Percentiles rank a stretch among this genome's conserved stretches.
phyloP scores from a whole-genome alignment of 2,797 vertebrate species.

The Siniperca scherzeri region DNA sequence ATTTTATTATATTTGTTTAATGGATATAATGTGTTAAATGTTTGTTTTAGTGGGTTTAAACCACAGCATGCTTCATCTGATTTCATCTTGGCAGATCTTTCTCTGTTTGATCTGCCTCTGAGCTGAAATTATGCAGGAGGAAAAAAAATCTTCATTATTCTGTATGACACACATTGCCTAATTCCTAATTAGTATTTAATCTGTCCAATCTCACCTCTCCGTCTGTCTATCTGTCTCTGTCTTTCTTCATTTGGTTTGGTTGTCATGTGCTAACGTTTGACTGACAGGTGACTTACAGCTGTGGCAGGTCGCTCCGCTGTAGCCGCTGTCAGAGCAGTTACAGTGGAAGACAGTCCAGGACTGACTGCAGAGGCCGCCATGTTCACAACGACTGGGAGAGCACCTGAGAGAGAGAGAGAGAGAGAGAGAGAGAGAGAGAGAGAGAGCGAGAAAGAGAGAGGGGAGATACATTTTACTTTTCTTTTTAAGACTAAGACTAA shows the following conservation, averaged over 20 bases:
- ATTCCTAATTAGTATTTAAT: neutral
- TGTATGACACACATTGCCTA: neutral
- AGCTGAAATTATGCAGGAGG: conserved; percentile 5
- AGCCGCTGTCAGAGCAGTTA: conserved; percentile 80
- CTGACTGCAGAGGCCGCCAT: conserved; percentile 79
- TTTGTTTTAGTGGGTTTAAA: neutral
- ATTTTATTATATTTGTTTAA: neutral
- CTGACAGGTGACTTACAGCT: conserved; percentile 74
- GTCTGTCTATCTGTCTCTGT: neutral
- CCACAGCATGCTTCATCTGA: neutral
- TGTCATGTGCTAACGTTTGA: neutral
- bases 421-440: neutral
- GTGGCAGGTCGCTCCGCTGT: conserved; percentile 82
- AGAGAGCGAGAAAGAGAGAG: neutral
- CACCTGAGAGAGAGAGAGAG: conserved; percentile 63
- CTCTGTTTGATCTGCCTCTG: neutral
- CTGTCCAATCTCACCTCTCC: neutral
- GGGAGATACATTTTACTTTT: neutral
- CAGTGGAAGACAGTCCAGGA: conserved; percentile 81
- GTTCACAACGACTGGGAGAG: conserved; percentile 80
- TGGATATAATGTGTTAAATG: neutral
- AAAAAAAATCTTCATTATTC: neutral
- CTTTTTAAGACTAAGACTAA: neutral
- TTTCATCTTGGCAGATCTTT: neutral
- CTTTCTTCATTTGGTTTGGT: neutral